These are phyloP conservation scores for Thamnaconus septentrionalis DNA, from an alignment of 2,113 vertebrate genomes.

Conservation along the genomic window DNA sequence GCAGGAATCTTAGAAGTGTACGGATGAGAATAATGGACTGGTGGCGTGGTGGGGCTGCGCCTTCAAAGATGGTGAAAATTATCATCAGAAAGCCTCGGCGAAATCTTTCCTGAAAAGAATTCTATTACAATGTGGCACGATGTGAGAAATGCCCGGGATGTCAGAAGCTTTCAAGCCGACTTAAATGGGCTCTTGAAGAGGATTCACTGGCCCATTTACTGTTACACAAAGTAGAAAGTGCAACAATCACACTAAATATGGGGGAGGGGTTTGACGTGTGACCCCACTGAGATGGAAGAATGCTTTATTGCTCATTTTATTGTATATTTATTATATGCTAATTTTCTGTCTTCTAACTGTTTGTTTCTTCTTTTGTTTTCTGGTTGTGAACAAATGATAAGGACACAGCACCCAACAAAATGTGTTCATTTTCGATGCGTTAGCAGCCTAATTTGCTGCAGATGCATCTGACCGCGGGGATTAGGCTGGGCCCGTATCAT, in stretches of 20 bases:
- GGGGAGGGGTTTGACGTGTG: conserved; percentile 12
- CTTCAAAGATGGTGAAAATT: conserved; percentile 67
- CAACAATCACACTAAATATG: conserved; percentile 36
- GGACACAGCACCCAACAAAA: neutral
- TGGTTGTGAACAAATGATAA: neutral
- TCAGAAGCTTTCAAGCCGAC: conserved; percentile 55
- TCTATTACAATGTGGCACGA: conserved; percentile 67
- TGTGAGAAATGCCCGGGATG: conserved; percentile 67
- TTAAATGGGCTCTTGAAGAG: conserved; percentile 68
- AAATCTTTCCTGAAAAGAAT: conserved; percentile 74
- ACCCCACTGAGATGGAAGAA: conserved; percentile 41
- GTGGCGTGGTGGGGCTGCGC: conserved; percentile 24
- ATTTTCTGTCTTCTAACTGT: neutral
- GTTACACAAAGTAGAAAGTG: conserved; percentile 45
- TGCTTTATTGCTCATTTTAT: too few species aligned
- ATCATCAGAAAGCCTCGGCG: conserved; percentile 69
- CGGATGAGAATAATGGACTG: conserved; percentile 20
- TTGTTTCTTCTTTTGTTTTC: neutral
- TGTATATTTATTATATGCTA: neutral
- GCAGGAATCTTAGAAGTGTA: conserved; percentile 42
- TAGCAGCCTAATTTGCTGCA: neutral
- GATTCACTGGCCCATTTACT: conserved; percentile 53
- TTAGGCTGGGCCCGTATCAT: neutral
- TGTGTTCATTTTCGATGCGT: neutral
- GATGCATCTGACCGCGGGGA: neutral